Base-by-base conservation (phyloP, 1,140 invertebrate species). In the Hermatobates lingyangjiaoensis region DNA sequence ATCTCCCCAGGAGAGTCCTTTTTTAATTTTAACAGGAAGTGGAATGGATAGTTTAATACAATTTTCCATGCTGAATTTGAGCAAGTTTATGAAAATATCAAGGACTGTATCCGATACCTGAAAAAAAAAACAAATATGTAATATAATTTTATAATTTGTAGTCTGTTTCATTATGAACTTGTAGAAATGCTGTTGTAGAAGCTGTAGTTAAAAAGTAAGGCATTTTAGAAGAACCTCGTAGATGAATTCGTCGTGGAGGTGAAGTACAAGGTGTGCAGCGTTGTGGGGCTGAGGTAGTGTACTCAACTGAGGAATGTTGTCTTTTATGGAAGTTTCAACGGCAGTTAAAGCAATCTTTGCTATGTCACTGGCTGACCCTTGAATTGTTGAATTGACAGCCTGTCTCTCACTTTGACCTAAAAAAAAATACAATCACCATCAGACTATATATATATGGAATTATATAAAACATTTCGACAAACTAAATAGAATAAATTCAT, bases 181-280 rank as follows among this genome's bases (percentile, higher is more conserved):
- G 3, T 42, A 27, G 3, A 40, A 47, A 40, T 39, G 23, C 18
- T 42, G 28, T n/a, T 55, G 18, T 25, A 14, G 12, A 7, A 26
- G 5, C 70, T 71, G 28, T 51, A 48, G 53, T 48, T 49, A 26
- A 44, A 47, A 23, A 45, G 45, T 34, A 48, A n/a, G n/a, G 5
- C 15, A 25, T 40, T 23, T 12, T 50, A 27, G 28, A 7, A 54
- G 68, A 52, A 94, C 87, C 73, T 98, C 92, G 61, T 87, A 96
- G 24, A 98, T 79, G 1, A 98, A 70, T 73, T 98, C 94, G 70
- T 98, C 94, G 63, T 98, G 93, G 55, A 98, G 69, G 63, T 97
- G 89, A 30, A 97, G 68, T 2, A 96, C 74, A 20, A 95, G 70
- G 54, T 73, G 76, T 30, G 40, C 48, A 1, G 75, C 44, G 42